Base-by-base conservation (phyloP, 2,113 vertebrate genomes). In the Macrotus californicus region DNA sequence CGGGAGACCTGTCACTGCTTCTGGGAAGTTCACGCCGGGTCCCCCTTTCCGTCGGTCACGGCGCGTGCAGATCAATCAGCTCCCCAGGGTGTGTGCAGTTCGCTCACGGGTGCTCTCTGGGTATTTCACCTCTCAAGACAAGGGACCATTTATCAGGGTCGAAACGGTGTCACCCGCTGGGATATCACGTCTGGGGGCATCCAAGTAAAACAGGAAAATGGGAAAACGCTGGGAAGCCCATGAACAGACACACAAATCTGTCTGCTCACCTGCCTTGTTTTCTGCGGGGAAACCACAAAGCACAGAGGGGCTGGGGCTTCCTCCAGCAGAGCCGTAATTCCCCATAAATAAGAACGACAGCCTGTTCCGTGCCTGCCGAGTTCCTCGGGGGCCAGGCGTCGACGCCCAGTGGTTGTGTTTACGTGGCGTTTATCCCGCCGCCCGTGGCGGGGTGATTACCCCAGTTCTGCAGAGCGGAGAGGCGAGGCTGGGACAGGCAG, bases 1-100 rank as follows among this genome's bases (percentile, higher is more conserved):
- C 7, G 0, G 12, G 43, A 34, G 21, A 2, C 19, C 46, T 12
- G 1, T 26, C 19, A 10, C 19, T 46, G 36, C 34, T 9, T 31
- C 69, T 12, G 24, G 6, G 43, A 54, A 21, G 26, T 0, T 3
- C 22, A 14, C 36, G 7, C 59, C 2, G 59, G 59, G 54, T 15
- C 12, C 59, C 61, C 61, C 61, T 14, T 31, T 31, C 61, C 13
- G 7, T 8, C 61, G 4, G 59, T 61, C 59, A 29, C 10, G 3
- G 59, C 24, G 9, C 26, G 8, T 7, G 10, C 59, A 29, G 26
- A 29, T 59, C 7, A 26, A 26, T 29, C 26, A 26, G 59, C 24
- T 29, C 26, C 59, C 56, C 59, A 12, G 59, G 59, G 59, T 26
- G 59, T 3, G 3, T 29, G 59, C 24, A 3, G 4, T 61, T 26